These are phyloP conservation scores for Pelodiscus sinensis DNA, from an alignment of 2,113 vertebrate species.

Conservation along the genomic window DNA sequence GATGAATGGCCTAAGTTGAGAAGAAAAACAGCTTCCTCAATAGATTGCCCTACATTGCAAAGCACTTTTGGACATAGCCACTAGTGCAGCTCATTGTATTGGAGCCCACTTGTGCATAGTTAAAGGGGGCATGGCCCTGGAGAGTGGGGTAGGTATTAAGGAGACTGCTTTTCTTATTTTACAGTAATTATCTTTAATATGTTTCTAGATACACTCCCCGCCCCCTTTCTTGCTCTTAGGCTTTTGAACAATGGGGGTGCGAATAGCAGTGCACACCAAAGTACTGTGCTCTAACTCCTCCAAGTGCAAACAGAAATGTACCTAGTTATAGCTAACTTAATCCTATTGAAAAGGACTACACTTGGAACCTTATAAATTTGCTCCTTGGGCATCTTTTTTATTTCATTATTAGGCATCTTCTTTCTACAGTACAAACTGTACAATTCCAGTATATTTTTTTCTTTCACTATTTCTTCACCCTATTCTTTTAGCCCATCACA, in stretches of 20 bases:
- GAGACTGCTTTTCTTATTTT: background rate
- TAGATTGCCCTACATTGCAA: rapidly evolving
- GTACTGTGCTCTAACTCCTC: background rate
- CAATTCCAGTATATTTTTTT: background rate
- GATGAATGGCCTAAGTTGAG: background rate
- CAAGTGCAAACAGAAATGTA: background rate
- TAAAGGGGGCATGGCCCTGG: rapidly evolving
- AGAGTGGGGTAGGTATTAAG: background rate
- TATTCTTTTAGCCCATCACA: no score
- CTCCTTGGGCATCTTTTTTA: background rate
- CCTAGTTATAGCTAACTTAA: background rate
- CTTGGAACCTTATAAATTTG: background rate
- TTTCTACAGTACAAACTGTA: background rate
- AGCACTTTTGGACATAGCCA: background rate
- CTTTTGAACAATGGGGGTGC: background rate
- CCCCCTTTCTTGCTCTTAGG: background rate
- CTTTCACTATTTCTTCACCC: background rate
- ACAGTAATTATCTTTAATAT: rapidly evolving
- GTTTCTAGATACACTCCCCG: background rate
- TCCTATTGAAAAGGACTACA: background rate
- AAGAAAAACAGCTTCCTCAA: background rate
- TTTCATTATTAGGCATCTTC: background rate
- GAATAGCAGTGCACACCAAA: background rate
- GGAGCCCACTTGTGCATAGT: background rate
- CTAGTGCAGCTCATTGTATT: background rate